phyloP scores from a whole-genome alignment of 1,140 invertebrate species.

The Ephestia elutella region DNA sequence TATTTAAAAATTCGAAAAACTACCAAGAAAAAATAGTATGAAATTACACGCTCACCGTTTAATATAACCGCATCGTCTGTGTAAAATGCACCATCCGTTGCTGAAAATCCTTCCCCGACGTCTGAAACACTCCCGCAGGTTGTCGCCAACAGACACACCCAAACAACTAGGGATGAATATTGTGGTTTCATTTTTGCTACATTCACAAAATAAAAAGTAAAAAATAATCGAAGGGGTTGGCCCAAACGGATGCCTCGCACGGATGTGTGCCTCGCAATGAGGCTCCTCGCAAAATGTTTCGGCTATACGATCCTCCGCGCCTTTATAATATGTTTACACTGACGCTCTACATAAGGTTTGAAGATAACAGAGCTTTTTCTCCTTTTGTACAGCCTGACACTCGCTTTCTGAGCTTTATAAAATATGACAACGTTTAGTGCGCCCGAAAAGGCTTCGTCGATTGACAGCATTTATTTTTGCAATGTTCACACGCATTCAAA shows the following conservation, averaged over 20 bases:
- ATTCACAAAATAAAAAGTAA: conserved; percentile 33
- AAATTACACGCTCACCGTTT: conserved; percentile 43
- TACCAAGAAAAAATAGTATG: too few relatives aligned
- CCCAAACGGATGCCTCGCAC: conserved; percentile 33
- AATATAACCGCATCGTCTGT: conserved; percentile 60
- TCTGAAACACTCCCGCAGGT: conserved; percentile 39
- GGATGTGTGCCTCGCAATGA: conserved; percentile 60
- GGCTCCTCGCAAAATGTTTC: conserved; percentile 66
- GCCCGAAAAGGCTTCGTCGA: conserved; percentile 30
- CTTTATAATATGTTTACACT: conserved; percentile 71
- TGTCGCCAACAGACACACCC: conserved; percentile 32
- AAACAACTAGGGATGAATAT: conserved; percentile 24
- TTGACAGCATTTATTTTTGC: conserved; percentile 41
- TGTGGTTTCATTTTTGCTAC: conserved; percentile 32
- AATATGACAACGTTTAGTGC: conserved; percentile 45
- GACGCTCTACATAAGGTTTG: conserved; percentile 62
- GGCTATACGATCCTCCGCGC: conserved; percentile 37
- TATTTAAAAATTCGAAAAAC: too few relatives aligned
- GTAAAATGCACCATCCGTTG: conserved; percentile 50
- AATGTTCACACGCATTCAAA: conserved; percentile 26
- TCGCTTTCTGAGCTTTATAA: conserved; percentile 45
- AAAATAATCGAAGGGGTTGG: conserved; percentile 19
- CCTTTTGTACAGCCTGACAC: conserved; percentile 57
- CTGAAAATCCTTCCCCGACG: conserved; percentile 45
- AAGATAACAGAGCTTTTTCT: conserved; percentile 69